Base-by-base conservation (phyloP, 2,797 vertebrate genomes). In the Dallia pectoralis region DNA sequence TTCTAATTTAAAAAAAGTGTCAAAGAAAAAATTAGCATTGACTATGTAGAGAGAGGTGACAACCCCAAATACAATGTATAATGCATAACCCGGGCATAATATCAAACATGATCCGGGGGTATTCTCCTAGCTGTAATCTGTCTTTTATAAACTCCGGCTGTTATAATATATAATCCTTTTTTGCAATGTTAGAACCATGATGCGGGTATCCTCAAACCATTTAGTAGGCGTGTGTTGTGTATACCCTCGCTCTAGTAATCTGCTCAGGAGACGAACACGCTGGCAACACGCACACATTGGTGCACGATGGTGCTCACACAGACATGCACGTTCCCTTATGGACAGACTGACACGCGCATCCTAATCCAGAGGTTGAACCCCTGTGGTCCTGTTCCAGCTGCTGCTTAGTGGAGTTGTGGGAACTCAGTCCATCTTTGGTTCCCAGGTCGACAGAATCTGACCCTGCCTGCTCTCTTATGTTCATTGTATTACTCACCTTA, bases 301-400 rank as follows among this genome's bases (percentile, higher is more conserved):
- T 77, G 88, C 85, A 77, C 72, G 84, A 78, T 77, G 74, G 74
- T 74, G 72, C n/a, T 63, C 78, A 66, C 69, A 71, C 44, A 51
- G 30, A 71, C 44, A 73, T 65, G 2, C 48, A 53, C 71, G 71
- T 27, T 29, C n/a, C 33, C n/a, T 63, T 36, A 63, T 25, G 62
- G 62, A 29, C 27, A 0, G 51, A 59, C 27, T 0, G 51, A 59
- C 63, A 22, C 22, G 19, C 25, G 27, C 12, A 70, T 19, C 49
- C 22, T 14, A 59, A 59, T 59, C 29, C 27, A 27, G 30, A 30
- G 27, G 27, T 15, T 62, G 27, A 30, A 27, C 14, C 40, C 25
- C 18, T 4, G 30, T 62, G 61, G 25, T 29, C 29, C 22, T 63
- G 61, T 63, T 63, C 27, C 15, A 62, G 22, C 15, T 62, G 15